These are phyloP conservation scores for Oophaga sylvatica DNA, from an alignment of 2,797 vertebrate genomes.

Conservation along the genomic window DNA sequence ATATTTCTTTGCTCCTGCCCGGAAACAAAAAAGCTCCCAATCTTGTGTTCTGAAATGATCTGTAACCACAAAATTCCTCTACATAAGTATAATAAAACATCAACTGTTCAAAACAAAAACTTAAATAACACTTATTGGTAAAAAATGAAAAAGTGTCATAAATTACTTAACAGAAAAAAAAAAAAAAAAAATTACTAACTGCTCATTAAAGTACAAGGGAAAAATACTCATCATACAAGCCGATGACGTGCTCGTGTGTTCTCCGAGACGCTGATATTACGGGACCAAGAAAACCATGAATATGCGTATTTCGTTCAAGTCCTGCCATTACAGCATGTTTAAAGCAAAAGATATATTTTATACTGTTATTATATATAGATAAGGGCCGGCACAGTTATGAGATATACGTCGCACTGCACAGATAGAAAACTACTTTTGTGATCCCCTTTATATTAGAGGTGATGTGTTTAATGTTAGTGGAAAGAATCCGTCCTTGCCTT, in stretches of 20 bases:
- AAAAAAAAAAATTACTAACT: slow-evolving; percentile 11
- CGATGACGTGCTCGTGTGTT: slow-evolving; percentile 56
- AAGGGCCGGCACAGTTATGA: slow-evolving; percentile 58
- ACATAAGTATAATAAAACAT: slow-evolving; percentile 71
- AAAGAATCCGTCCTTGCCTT: slow-evolving; percentile 2
- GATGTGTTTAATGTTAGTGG: background rate
- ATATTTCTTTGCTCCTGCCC: slow-evolving; percentile 66
- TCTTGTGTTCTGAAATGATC: slow-evolving; percentile 72
- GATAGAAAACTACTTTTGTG: background rate
- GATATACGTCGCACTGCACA: slow-evolving; percentile 44
- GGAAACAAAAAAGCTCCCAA: slow-evolving; percentile 64
- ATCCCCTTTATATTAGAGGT: slow-evolving; percentile 10
- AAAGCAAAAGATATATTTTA: slow-evolving; percentile 61
- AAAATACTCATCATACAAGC: slow-evolving; percentile 64
- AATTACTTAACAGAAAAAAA: slow-evolving; percentile 71
- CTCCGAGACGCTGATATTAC: slow-evolving; percentile 49
- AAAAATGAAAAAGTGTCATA: slow-evolving; percentile 69
- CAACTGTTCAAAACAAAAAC: slow-evolving; percentile 68
- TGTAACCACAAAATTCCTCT: slow-evolving; percentile 70
- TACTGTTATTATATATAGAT: slow-evolving; percentile 49
- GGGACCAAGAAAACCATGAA: slow-evolving; percentile 63
- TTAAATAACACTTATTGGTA: slow-evolving; percentile 76
- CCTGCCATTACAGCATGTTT: slow-evolving; percentile 65
- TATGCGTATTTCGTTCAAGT: slow-evolving; percentile 67
- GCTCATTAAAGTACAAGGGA: slow-evolving; percentile 21